A percentile compares a stretch with the other conserved stretches of the same genome.
Evolutionary conservation across 2,888 invertebrate species (phyloP).

Genomic region (Pristionchus exspectatus): DNA sequence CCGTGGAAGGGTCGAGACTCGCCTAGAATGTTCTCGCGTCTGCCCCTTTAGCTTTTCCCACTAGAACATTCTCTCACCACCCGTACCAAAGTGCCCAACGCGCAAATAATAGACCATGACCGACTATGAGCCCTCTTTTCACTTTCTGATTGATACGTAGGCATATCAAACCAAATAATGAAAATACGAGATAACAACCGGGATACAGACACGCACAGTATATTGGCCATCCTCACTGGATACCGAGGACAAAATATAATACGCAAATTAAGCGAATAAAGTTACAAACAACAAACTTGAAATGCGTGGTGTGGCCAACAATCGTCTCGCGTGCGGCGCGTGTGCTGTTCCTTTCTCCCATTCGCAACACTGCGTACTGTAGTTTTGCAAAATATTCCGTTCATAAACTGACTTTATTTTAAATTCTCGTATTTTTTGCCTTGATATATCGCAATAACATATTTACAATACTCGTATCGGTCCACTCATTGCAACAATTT

Average conservation of each 20-base stretch:
- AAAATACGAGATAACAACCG: too few species aligned
- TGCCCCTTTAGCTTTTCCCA: too few species aligned
- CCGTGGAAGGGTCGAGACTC: neutral
- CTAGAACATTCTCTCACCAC: too few species aligned
- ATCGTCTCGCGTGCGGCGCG: neutral
- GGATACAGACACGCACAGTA: too few species aligned
- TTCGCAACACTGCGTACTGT: neutral
- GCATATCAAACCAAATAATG: too few species aligned
- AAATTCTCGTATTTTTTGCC: neutral
- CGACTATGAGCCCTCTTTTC: too few species aligned
- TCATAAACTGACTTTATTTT: constrained; percentile 28
- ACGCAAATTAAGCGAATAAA: neutral
- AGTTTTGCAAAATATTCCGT: neutral
- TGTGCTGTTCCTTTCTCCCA: neutral
- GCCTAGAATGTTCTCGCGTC: too few species aligned
- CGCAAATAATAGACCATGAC: too few species aligned
- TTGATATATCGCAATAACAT: neutral
- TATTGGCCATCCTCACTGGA: too few species aligned
- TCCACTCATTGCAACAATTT: neutral
- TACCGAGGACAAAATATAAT: neutral
- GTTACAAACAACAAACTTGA: neutral
- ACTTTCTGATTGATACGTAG: too few species aligned
- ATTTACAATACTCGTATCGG: constrained; percentile 38
- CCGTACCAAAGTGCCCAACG: neutral
- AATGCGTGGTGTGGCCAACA: constrained; percentile 34